Evolutionary conservation across 2,113 vertebrate species (phyloP), one percentile per base, ranked within the genome.

Genomic region (Plecotus auritus): DNA sequence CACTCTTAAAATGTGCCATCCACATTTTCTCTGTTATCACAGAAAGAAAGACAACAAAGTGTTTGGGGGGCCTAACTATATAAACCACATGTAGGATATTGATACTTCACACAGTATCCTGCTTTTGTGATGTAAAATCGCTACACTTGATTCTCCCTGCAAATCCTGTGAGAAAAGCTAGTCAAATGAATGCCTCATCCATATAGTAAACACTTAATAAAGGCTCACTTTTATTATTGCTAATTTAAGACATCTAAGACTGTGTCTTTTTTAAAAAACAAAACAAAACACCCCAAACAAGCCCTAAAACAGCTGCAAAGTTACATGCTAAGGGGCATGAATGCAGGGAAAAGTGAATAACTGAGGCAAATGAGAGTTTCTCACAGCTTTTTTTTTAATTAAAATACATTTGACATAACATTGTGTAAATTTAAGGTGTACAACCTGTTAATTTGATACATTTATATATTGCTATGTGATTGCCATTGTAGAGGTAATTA

Each of bases 1-100:
- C 97, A 94, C 87, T 91, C 87, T 54, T 59, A 42, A 86, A 73
- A 83, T n/a, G 74, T 93, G 89, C 42, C 23, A 51, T 90, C 92
- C 69, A 81, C 93, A 42, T 90, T 91, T 91, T 88, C 82, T 81
- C 92, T 83, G 54, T 89, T 76, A 64, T 67, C 73, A 88, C 92
- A 74, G 66, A 87, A 61, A 67, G 69, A 82, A 88, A 88, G 81
- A 51, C 95, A 95, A 73, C 86, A 88, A 56, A 76, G 45, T 61
- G 86, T 40, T 91, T 12, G 32, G 54, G 3, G 10, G 78, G 56
- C 69, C 42, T 56, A 42, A 32, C 67, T 88, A 0, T 32, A n/a
- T 70, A 42, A 45, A 70, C 56, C 32, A 30, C 61, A 64, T 6
- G 13, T 56, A 69, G 70, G 67, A 8, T 56, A 51, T 72, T 80